Evolutionary conservation across 2,797 vertebrate species (phyloP).

Genomic region (Xiphophorus birchmanni): DNA sequence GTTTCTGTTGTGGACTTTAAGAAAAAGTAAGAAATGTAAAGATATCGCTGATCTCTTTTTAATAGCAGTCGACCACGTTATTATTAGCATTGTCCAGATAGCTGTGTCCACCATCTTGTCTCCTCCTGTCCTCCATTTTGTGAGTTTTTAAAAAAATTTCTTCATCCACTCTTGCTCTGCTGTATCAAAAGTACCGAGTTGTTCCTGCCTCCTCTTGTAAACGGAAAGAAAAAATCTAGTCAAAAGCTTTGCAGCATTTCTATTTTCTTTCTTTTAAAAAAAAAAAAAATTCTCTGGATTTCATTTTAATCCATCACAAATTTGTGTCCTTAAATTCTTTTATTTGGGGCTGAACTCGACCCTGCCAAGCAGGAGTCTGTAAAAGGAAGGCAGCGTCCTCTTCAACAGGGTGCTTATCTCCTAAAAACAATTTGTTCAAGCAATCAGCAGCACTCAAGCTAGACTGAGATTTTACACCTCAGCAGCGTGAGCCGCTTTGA

Average conservation of each 20-base stretch:
- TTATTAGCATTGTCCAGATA: neutral
- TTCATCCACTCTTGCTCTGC: conserved; percentile 52
- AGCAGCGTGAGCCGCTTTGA: conserved; percentile 55
- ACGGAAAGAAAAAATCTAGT: conserved; percentile 1
- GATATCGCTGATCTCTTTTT: neutral
- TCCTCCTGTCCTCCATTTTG: conserved; percentile 85
- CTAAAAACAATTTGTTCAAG: conserved; percentile 44
- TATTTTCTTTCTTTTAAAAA: neutral
- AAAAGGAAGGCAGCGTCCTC: conserved; percentile 11
- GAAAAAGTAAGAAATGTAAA: neutral
- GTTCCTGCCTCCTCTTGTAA: neutral
- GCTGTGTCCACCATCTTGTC: conserved; percentile 78
- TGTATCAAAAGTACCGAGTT: conserved; percentile 35
- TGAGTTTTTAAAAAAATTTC: conserved; percentile 64
- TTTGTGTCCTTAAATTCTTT: neutral
- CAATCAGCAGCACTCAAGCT: conserved; percentile 40
- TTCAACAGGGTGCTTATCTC: conserved; percentile 49
- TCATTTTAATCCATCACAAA: conserved; percentile 11
- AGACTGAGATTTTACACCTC: conserved; percentile 50
- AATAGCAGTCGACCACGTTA: conserved; percentile 18
- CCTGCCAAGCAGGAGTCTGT: conserved; percentile 16
- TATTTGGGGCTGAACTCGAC: conserved; percentile 22
- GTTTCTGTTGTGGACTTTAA: conserved; percentile 8
- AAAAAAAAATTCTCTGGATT: neutral
- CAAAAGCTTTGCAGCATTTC: conserved; percentile 1